A percentile compares a stretch with the other conserved stretches of the same genome.
Evolutionary conservation across 1,140 invertebrate genomes (phyloP).

Genomic region (Steinernema khuongi): DNA sequence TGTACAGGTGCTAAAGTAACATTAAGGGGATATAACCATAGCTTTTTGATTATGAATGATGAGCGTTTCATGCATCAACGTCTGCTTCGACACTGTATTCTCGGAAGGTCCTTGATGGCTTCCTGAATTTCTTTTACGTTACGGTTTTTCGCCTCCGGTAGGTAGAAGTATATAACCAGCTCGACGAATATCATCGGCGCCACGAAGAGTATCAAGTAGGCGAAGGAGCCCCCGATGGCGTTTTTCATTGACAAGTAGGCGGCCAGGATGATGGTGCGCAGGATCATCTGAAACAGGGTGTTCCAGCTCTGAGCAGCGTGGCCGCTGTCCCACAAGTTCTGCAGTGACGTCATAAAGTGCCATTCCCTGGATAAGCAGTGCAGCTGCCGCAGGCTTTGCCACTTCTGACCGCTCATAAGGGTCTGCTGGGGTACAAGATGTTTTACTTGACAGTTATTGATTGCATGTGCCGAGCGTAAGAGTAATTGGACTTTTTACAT

Average conservation of each 20-base stretch:
- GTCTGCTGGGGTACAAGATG: too few species aligned
- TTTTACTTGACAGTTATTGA: too few species aligned
- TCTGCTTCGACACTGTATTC: slow-evolving; percentile 2
- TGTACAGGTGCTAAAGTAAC: too few species aligned
- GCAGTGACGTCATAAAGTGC: slow-evolving; percentile 53
- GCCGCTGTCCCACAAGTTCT: slow-evolving; percentile 49
- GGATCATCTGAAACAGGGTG: slow-evolving; percentile 47
- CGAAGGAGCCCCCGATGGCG: slow-evolving; percentile 37
- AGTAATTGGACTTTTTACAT: too few species aligned
- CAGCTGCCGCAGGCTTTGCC: too few species aligned
- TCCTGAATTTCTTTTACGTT: slow-evolving; percentile 44
- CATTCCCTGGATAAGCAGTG: too few species aligned
- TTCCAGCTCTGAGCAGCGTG: slow-evolving; percentile 52
- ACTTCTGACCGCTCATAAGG: too few species aligned
- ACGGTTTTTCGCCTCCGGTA: slow-evolving; percentile 49
- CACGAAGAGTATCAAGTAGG: slow-evolving; percentile 48
- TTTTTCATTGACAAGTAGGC: slow-evolving; percentile 47
- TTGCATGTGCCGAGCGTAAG: too few species aligned
- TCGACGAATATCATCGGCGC: slow-evolving; percentile 41
- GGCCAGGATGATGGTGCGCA: slow-evolving; percentile 39
- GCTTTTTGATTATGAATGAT: too few species aligned
- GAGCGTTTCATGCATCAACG: too few species aligned
- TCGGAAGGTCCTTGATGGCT: slow-evolving; percentile 30
- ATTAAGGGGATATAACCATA: too few species aligned
- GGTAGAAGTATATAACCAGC: slow-evolving; percentile 44